phyloP scores from a whole-genome alignment of 1,140 invertebrate species.

The Papilio machaon region DNA sequence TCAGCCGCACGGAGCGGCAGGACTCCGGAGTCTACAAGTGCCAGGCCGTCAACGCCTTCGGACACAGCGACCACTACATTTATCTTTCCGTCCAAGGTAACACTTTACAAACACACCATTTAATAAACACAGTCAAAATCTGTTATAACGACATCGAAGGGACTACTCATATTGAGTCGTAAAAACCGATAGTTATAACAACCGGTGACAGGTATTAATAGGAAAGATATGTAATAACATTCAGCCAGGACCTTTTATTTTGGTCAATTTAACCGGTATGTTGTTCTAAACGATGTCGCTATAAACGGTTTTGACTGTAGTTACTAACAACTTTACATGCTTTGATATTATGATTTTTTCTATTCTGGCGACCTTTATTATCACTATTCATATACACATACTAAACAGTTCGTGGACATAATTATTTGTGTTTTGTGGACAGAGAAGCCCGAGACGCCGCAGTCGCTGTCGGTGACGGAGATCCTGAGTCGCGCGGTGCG shows the following conservation, averaged over 20 bases:
- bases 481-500: conserved; percentile 87
- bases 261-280: too few species aligned
- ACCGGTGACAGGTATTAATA: too few species aligned
- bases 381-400: background rate
- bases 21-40: conserved; percentile 95
- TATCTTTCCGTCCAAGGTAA: conserved; percentile 93
- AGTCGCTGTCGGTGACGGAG: conserved; percentile 85
- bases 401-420: background rate
- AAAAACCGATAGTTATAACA: too few species aligned
- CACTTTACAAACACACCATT: conserved; percentile 12
- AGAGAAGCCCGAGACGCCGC: conserved; percentile 89
- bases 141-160: too few species aligned
- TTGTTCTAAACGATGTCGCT: too few species aligned
- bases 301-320: too few species aligned
- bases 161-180: too few species aligned
- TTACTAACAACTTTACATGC: background rate
- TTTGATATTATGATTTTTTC: background rate
- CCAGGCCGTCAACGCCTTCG: conserved; percentile 91
- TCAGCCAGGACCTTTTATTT: too few species aligned
- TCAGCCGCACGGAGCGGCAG: conserved; percentile 86
- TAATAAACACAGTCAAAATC: too few species aligned
- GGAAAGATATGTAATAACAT: too few species aligned
- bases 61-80: conserved; percentile 91
- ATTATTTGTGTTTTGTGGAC: conserved; percentile 40
- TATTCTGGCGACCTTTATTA: background rate